phyloP scores from a whole-genome alignment of 2,888 invertebrate genomes.

The Lasius fuliginosus region DNA sequence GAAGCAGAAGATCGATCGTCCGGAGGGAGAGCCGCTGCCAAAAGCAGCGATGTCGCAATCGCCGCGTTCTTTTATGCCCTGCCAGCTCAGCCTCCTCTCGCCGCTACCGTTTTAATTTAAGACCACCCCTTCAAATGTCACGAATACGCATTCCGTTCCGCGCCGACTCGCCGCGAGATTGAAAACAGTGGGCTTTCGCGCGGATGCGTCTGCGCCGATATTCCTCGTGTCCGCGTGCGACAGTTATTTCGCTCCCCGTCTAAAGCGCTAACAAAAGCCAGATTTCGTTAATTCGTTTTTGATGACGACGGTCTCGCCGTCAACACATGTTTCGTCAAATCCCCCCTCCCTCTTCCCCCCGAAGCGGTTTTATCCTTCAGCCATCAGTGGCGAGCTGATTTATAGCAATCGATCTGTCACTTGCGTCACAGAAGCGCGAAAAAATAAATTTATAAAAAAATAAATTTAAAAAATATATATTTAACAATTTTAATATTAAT shows the following conservation, averaged over 20 bases:
- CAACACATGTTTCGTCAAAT: background rate
- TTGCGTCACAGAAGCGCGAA: background rate
- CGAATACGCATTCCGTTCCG: conserved; percentile 82
- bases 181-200: conserved; percentile 67
- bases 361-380: background rate
- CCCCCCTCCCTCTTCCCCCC: no score
- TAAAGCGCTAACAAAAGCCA: conserved; percentile 34
- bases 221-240: background rate
- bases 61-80: conserved; percentile 77
- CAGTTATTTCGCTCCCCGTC: background rate
- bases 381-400: background rate
- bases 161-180: conserved; percentile 71
- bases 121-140: conserved; percentile 84
- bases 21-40: conserved; percentile 71
- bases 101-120: conserved; percentile 83
- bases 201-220: background rate
- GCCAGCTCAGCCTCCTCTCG: conserved; percentile 74
- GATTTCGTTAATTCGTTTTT: conserved; percentile 21
- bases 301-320: background rate
- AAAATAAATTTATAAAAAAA: background rate
- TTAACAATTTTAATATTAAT: background rate
- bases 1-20: conserved; percentile 46
- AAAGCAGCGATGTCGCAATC: conserved; percentile 79
- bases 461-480: background rate
- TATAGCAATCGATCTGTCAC: background rate